phyloP scores from a whole-genome alignment of 2,797 vertebrate genomes.

The Crypturellus tataupa region DNA sequence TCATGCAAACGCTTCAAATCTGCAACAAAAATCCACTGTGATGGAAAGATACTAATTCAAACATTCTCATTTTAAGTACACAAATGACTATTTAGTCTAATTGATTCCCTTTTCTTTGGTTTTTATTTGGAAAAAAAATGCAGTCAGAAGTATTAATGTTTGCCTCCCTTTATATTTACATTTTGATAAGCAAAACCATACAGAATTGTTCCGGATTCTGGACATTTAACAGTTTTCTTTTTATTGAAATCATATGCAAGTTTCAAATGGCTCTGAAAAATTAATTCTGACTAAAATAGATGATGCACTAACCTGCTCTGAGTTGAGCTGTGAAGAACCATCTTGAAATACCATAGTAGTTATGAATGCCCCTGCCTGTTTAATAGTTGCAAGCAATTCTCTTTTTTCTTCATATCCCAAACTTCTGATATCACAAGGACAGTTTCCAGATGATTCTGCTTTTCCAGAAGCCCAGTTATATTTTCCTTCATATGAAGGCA shows the following conservation, averaged over 20 bases:
- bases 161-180: background rate
- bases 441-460: background rate
- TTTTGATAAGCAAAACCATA: background rate
- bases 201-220: background rate
- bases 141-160: background rate
- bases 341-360: constrained; percentile 88
- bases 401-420: constrained; percentile 79
- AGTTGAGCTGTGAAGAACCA: constrained; percentile 88
- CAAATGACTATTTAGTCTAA: background rate
- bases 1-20: background rate
- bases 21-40: background rate
- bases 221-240: rapidly evolving
- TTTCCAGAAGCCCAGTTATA: background rate
- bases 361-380: constrained; percentile 78
- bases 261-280: background rate
- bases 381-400: constrained; percentile 75
- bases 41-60: background rate
- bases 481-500: background rate
- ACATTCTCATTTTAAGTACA: background rate
- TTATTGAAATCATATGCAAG: background rate
- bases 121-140: background rate
- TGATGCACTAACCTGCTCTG: constrained; percentile 82
- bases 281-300: background rate
- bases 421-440: constrained; percentile 79
- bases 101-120: background rate